Evolutionary conservation across 2,113 vertebrate species (phyloP).

Genomic region (Pipa parva): DNA sequence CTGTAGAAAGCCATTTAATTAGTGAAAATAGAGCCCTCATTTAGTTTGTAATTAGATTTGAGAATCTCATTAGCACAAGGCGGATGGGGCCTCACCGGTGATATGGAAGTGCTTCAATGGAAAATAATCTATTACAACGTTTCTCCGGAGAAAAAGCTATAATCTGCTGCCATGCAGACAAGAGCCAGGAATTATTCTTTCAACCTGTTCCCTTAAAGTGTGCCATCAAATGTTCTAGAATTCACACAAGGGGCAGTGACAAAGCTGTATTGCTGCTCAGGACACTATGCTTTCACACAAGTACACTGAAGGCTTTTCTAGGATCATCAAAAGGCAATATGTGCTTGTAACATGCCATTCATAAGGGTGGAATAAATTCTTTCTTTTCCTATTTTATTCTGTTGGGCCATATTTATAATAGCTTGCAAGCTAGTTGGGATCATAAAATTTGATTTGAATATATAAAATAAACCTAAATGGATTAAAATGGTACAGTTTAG

Average conservation of each 20-base stretch:
- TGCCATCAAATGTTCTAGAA: conserved; percentile 15
- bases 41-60: conserved; percentile 34
- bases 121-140: conserved; percentile 31
- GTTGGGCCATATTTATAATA: too few relatives aligned
- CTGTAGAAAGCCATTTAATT: conserved; percentile 15
- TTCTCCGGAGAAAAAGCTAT: conserved; percentile 15
- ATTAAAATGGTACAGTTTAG: too few relatives aligned
- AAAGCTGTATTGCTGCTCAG: background rate
- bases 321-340: background rate
- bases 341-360: too few relatives aligned
- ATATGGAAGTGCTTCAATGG: conserved; percentile 30
- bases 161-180: conserved; percentile 17
- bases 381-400: background rate
- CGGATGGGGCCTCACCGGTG: conserved; percentile 20
- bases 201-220: background rate
- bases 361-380: too few relatives aligned
- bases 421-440: too few relatives aligned
- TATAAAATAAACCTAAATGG: too few relatives aligned
- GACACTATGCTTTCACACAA: background rate
- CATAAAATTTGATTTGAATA: too few relatives aligned
- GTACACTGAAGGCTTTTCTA: too few relatives aligned
- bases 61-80: conserved; percentile 34
- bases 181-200: conserved; percentile 5
- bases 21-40: conserved; percentile 30
- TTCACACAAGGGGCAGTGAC: background rate